Conservation (phyloP, 2,888 invertebrate species). For the Kuschelorhynchus macadamiae region DNA sequence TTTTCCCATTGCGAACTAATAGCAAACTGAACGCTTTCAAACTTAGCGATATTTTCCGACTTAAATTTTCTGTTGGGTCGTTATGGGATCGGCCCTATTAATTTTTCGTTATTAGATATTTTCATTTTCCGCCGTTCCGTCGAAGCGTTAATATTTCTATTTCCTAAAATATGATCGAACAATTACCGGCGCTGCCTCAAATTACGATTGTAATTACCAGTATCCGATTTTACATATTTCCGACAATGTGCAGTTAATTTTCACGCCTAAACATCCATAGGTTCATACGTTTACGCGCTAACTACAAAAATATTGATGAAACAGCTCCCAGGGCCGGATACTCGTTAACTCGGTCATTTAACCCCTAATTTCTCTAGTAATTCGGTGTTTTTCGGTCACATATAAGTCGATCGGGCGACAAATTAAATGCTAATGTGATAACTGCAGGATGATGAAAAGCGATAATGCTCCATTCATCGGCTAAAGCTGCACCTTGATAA, state of each 20-base stretch:
- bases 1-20: too few species aligned
- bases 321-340: not conserved
- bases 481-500: too few species aligned
- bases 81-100: slow-evolving; percentile 8
- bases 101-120: slow-evolving; percentile 41
- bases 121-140: slow-evolving; percentile 28
- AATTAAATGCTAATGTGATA: too few species aligned
- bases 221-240: slow-evolving; percentile 42
- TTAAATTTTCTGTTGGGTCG: too few species aligned
- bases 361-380: slow-evolving; percentile 10
- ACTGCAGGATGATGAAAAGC: too few species aligned
- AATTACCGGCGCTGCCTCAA: slow-evolving; percentile 46
- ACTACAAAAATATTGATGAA: slow-evolving; percentile 34
- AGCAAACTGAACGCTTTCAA: too few species aligned
- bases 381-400: slow-evolving; percentile 8
- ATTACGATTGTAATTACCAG: slow-evolving; percentile 43
- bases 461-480: too few species aligned
- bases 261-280: slow-evolving; percentile 40
- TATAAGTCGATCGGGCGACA: not conserved
- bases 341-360: slow-evolving; percentile 8
- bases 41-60: too few species aligned
- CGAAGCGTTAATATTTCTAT: slow-evolving; percentile 49
- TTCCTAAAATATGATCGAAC: slow-evolving; percentile 51
- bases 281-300: slow-evolving; percentile 30
- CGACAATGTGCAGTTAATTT: slow-evolving; percentile 48